Evolutionary conservation across 1,140 invertebrate genomes (phyloP).

Genomic region (Aethina tumida): DNA sequence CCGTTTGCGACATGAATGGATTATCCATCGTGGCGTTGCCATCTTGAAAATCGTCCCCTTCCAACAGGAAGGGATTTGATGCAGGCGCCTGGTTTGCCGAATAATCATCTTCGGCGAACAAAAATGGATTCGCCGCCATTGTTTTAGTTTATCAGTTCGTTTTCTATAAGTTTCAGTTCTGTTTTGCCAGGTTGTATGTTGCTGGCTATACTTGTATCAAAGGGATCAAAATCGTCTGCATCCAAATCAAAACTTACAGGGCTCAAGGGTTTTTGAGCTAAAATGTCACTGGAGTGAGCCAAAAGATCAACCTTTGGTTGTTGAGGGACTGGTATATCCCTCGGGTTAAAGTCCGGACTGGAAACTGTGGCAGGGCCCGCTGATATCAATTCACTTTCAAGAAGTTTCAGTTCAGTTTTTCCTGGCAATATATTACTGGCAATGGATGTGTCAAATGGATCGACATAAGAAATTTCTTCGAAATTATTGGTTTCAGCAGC

Average conservation of each 20-base stretch:
- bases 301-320: constrained; percentile 12
- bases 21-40: constrained; percentile 43
- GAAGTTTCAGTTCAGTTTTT: constrained; percentile 62
- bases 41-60: constrained; percentile 35
- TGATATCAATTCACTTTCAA: constrained; percentile 58
- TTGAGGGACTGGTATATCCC: background rate
- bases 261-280: constrained; percentile 36
- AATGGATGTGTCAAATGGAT: constrained; percentile 76
- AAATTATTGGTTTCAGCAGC: constrained; percentile 34
- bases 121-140: constrained; percentile 65
- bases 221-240: constrained; percentile 47
- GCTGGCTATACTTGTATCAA: constrained; percentile 53
- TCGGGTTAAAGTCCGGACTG: too few species aligned
- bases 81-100: constrained; percentile 29
- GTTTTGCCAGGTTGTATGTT: constrained; percentile 46
- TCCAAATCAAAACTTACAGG: constrained; percentile 20
- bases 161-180: constrained; percentile 50
- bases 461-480: constrained; percentile 38
- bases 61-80: constrained; percentile 66
- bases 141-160: constrained; percentile 43
- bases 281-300: constrained; percentile 13
- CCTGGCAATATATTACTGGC: constrained; percentile 63
- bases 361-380: too few species aligned
- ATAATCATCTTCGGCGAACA: constrained; percentile 52
- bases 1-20: constrained; percentile 39